Conservation (phyloP, 2,888 invertebrate species). For the Acanthacorydalis orientalis region DNA sequence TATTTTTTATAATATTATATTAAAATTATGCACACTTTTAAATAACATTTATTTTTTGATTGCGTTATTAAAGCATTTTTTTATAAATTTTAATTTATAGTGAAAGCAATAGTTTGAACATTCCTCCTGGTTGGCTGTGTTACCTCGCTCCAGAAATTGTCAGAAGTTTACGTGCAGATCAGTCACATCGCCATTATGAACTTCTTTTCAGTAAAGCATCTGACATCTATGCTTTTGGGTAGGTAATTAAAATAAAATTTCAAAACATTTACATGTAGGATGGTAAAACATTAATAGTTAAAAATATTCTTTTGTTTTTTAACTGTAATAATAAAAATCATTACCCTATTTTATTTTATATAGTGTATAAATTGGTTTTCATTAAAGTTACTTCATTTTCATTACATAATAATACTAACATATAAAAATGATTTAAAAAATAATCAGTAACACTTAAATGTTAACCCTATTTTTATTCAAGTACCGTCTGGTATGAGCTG, state of each 20-base stretch:
- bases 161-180: slow-evolving; percentile 60
- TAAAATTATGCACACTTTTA: background rate
- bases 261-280: background rate
- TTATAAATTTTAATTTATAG: slow-evolving; percentile 12
- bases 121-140: slow-evolving; percentile 96
- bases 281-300: too few relatives aligned
- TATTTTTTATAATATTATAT: too few relatives aligned
- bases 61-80: background rate
- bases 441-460: too few relatives aligned
- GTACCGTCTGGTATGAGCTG: slow-evolving; percentile 97
- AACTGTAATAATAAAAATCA: too few relatives aligned
- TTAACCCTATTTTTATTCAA: slow-evolving; percentile 21
- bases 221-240: slow-evolving; percentile 98
- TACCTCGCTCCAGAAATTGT: slow-evolving; percentile 96
- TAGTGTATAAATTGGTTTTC: too few relatives aligned
- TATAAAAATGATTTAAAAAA: too few relatives aligned
- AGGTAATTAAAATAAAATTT: slow-evolving; percentile 17
- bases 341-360: too few relatives aligned
- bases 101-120: slow-evolving; percentile 63
- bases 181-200: slow-evolving; percentile 61
- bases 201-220: slow-evolving; percentile 85
- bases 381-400: too few relatives aligned
- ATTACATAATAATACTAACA: too few relatives aligned
- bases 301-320: too few relatives aligned
- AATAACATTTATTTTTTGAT: background rate